Evolutionary conservation across 2,113 vertebrate species (phyloP).

Genomic region (Australoheros scitulus): DNA sequence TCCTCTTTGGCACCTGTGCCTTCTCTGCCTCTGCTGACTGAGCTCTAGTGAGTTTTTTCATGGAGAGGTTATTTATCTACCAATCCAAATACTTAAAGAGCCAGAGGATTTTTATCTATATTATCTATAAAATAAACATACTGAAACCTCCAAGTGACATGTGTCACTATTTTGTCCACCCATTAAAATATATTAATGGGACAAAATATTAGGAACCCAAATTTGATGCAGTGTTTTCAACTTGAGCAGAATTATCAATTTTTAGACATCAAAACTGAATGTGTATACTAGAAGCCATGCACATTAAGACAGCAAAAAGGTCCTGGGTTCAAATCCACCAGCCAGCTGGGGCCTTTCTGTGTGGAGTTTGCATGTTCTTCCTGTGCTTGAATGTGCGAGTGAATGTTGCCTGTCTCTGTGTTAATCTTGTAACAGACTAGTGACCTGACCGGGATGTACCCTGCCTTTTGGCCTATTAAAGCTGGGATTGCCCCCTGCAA

Average conservation of each 20-base stretch:
- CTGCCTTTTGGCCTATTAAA: not conserved
- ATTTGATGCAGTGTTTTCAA: not conserved
- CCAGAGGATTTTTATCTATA: conserved; percentile 22
- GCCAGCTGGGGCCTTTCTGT: too few relatives aligned
- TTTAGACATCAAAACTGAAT: not conserved
- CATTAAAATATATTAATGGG: not conserved
- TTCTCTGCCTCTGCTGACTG: conserved; percentile 14
- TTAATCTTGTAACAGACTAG: not conserved
- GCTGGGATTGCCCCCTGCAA: too few relatives aligned
- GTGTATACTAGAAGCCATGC: not conserved
- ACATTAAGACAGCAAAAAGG: not conserved
- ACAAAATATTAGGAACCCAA: not conserved
- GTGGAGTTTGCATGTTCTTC: too few relatives aligned
- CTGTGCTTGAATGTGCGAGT: too few relatives aligned
- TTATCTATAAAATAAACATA: conserved; percentile 38
- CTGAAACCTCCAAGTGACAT: conserved; percentile 21
- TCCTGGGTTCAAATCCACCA: too few relatives aligned
- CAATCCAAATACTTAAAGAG: not conserved
- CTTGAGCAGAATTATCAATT: not conserved
- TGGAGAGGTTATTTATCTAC: conserved; percentile 8
- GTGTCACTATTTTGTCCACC: not conserved
- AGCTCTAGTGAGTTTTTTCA: conserved; percentile 19
- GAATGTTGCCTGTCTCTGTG: not conserved
- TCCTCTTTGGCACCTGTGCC: conserved; percentile 6
- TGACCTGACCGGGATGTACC: not conserved